Evolutionary conservation across 2,113 vertebrate species (phyloP), one percentile per base, ranked within the genome.

Genomic region (Collichthys lucidus): DNA sequence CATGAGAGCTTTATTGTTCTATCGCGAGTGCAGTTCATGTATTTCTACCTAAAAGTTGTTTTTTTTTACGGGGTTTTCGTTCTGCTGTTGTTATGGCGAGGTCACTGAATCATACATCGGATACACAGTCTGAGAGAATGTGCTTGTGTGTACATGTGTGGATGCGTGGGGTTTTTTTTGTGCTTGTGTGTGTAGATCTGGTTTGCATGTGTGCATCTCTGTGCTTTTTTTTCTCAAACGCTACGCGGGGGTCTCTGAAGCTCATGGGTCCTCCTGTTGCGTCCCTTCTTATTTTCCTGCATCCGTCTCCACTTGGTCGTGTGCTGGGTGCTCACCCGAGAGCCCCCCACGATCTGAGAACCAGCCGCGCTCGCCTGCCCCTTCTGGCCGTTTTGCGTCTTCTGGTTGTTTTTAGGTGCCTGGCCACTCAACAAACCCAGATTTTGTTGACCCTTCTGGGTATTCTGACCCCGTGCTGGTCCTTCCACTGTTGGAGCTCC

Each of bases 251-350:
- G 97, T 96, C 98, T 96, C 85, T 99, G 97, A 89, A 97, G 97
- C 94, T 99, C 98, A 52, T 99, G 98, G 96, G 98, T 99, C 95
- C 98, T 97, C 96, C 98, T 96, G 88, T 99, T 99, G 82, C 98
- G 96, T 73, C 98, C 97, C 92, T 99, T 99, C 95, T 99, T 99
- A 75, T 96, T 98, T 86, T 99, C 98, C 89, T 99, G 98, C 93
- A 98, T 94, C 89, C 98, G 97, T 91, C 97, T 97, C 98, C 98
- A 99, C 82, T 99, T 99, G 92, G 96, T 95, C 22, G 95, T 85
- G 66, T 95, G 93, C 78, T 94, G 88, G 90, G 86, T 82, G 70
- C 59, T 55, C n/a, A 35, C 90, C 59, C 93, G 87, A 17, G 88
- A 62, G 7, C 81, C 90, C 16, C 86, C 89, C 3, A n/a, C 66